Evolutionary conservation across 2,888 invertebrate species (phyloP), one percentile per base, ranked within the genome.

Genomic region (Cylindroiulus punctatus): DNA sequence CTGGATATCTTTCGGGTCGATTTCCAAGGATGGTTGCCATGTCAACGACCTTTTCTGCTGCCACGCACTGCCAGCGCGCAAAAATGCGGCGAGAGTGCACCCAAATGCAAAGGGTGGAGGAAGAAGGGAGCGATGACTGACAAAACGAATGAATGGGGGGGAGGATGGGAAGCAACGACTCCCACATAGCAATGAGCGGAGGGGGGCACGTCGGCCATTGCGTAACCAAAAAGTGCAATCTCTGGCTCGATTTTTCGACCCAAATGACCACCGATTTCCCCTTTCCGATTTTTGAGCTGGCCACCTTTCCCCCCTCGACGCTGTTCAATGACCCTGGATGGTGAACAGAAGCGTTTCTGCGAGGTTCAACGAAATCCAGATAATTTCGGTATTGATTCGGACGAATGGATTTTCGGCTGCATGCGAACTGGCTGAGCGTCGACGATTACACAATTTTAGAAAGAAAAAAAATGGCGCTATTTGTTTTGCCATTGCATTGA

Each of bases 11-110:
- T 30, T 76, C 76, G 76, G 76, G 76, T 76, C 76, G 76, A 76
- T 76, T 76, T 76, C 76, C 76, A 30, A 76, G 76, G 76, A 76
- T 76, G 76, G 76, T 76, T 76, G 30, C 76, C 76, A 76, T 76
- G 76, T 76, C 76, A 76, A 76, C 76, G 76, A 76, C 76, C 76
- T 76, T 76, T 76, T 76, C 76, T 76, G 76, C 76, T 30, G 30
- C n/a, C n/a, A n/a, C 76, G 30, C 76, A n/a, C 65, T 30, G 4
- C 12, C 0, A 76, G 76, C 76, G 30, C 44, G 76, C 76, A 76
- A 76, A 76, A 76, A 76, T 76, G 76, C 76, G 76, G 14, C 30
- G 26, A 30, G 76, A 76, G 76, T 76, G 76, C 76, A 76, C 10
- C 76, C 76, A 76, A 30, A 76, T 30, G 10, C 30, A 76, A 76